Base-by-base conservation (phyloP, 2,113 vertebrate genomes). In the Coptodon bakossiorum region DNA sequence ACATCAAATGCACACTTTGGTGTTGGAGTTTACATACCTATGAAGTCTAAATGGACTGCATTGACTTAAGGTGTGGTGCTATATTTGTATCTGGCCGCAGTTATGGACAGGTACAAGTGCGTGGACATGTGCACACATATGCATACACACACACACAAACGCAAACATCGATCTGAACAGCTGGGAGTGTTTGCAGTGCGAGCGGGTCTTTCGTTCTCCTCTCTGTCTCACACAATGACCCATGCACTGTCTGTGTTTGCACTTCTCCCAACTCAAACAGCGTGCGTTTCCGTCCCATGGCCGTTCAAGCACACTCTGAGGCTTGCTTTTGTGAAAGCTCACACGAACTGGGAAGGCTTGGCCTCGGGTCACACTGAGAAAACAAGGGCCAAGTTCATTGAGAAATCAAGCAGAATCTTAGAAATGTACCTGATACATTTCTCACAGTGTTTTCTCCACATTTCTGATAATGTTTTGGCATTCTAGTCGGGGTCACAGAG, bases 21-120 rank as follows among this genome's bases (percentile, higher is more conserved):
- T 84, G 84, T 83, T 88, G 88, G 86, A 95, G 95, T 96, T 95
- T 89, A 94, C 92, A 95, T 95, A 93, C 93, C 90, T 95, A 91
- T 86, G 92, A 93, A 95, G 91, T 87, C 89, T 92, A 91, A 95
- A 95, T 91, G 94, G 80, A 91, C 90, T 82, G 88, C 91, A 93
- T 96, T 96, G 96, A 96, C 95, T 95, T 38, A 96, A 95, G 95
- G 96, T 92, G 95, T 91, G 95, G 92, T 84, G 31, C 85, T 92
- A 83, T 92, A 90, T 93, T 95, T 94, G 93, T 88, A 93, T 92
- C 83, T 91, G 90, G 89, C 89, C 63, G 9, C 83, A 89, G 88
- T 88, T 89, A 91, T 90, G 90, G 90, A 90, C 73, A 34, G 79
- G 83, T 90, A 93, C 93, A 85, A 90, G 88, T 78, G 87, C 80